A percentile compares a stretch with the other conserved stretches of the same genome.
Evolutionary conservation across 2,113 vertebrate genomes (phyloP).

Genomic region (Phalacrocorax pelagicus): DNA sequence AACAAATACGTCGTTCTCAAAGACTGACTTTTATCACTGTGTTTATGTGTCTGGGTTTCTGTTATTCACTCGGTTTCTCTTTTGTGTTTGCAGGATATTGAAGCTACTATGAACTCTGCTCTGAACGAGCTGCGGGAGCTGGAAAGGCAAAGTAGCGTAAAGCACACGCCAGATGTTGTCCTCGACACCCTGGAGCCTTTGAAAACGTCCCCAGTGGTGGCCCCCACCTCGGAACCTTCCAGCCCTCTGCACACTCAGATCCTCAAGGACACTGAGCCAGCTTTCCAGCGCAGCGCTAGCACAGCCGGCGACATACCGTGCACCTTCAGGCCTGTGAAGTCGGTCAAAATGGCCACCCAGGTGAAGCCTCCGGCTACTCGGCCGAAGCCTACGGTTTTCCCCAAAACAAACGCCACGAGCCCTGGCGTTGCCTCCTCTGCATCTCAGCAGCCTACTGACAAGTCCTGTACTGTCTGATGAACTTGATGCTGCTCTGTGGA

Average conservation of each 20-base stretch:
- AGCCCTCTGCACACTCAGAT: slow-evolving; percentile 95
- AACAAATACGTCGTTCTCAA: not conserved
- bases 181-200: slow-evolving; percentile 97
- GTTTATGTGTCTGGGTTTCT: not conserved
- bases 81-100: slow-evolving; percentile 83
- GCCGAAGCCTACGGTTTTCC: slow-evolving; percentile 92
- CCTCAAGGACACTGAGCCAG: slow-evolving; percentile 81
- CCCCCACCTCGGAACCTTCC: slow-evolving; percentile 91
- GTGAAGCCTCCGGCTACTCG: slow-evolving; percentile 90
- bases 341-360: slow-evolving; percentile 76
- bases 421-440: slow-evolving; percentile 84
- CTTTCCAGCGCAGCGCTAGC: slow-evolving; percentile 94
- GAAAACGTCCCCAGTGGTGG: slow-evolving; percentile 80
- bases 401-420: slow-evolving; percentile 80
- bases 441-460: slow-evolving; percentile 88
- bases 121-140: slow-evolving; percentile 91
- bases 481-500: not conserved
- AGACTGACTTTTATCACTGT: not conserved
- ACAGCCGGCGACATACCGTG: slow-evolving; percentile 92
- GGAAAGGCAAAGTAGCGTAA: slow-evolving; percentile 89
- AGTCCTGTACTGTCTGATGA: slow-evolving; percentile 91
- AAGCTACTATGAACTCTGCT: slow-evolving; percentile 89
- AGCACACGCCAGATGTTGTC: slow-evolving; percentile 93
- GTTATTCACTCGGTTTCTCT: not conserved
- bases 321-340: slow-evolving; percentile 88